Evolutionary conservation across 2,888 invertebrate genomes (phyloP).

Genomic region (Dolichomitus sp.): DNA sequence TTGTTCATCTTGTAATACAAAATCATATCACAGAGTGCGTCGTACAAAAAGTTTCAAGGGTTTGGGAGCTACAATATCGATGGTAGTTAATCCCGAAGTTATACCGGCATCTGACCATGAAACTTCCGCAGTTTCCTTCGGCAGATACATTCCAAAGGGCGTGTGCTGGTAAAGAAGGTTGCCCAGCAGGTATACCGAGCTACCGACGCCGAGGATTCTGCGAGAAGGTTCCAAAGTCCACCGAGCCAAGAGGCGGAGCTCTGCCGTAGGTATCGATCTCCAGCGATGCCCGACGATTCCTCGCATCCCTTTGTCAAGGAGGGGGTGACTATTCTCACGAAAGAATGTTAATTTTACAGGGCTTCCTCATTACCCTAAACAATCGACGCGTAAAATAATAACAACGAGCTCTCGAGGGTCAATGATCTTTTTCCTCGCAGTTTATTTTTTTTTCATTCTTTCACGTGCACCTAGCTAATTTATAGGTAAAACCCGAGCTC

Average conservation of each 20-base stretch:
- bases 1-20: constrained; percentile 10
- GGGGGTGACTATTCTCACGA: not conserved
- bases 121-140: constrained; percentile 16
- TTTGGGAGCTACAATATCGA: constrained; percentile 61
- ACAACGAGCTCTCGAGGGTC: constrained; percentile 14
- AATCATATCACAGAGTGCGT: not conserved
- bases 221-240: constrained; percentile 44
- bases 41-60: not conserved
- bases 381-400: constrained; percentile 47
- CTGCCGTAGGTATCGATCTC: constrained; percentile 58
- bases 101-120: constrained; percentile 5
- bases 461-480: constrained; percentile 30
- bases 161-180: constrained; percentile 59
- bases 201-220: constrained; percentile 50
- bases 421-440: constrained; percentile 30
- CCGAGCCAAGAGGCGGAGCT: constrained; percentile 46
- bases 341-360: constrained; percentile 41
- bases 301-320: constrained; percentile 29
- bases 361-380: constrained; percentile 56
- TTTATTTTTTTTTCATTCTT: constrained; percentile 14
- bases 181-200: constrained; percentile 7
- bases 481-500: constrained; percentile 39
- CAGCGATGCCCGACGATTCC: not conserved
- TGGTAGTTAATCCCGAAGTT: constrained; percentile 29
- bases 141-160: constrained; percentile 18